These are phyloP conservation scores for Nothobranchius furzeri DNA, from an alignment of 2,113 vertebrate genomes.

Conservation along the genomic window DNA sequence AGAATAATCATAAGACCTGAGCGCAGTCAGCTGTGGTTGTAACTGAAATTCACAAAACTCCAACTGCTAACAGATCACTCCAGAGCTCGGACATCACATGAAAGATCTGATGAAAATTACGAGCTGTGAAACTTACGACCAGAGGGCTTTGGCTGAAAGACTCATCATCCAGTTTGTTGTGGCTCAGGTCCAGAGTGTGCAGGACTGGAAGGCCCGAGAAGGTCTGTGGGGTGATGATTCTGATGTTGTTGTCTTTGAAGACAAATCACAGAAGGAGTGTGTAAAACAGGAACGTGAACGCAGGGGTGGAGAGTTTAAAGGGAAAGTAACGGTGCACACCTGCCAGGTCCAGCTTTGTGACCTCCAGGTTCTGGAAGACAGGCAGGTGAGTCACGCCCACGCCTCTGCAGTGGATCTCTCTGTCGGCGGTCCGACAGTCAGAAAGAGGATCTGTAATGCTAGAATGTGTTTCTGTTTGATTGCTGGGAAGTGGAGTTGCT, in stretches of 20 bases:
- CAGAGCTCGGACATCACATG: too few relatives aligned
- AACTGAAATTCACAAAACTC: too few relatives aligned
- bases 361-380: slow-evolving; percentile 68
- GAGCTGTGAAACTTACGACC: slow-evolving; percentile 57
- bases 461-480: slow-evolving; percentile 47
- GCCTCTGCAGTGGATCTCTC: slow-evolving; percentile 73
- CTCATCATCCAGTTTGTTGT: slow-evolving; percentile 76
- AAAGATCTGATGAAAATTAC: too few relatives aligned
- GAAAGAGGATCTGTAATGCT: slow-evolving; percentile 57
- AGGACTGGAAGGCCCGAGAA: slow-evolving; percentile 78
- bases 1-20: too few relatives aligned
- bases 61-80: too few relatives aligned
- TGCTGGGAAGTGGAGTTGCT: slow-evolving; percentile 50
- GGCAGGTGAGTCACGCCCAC: slow-evolving; percentile 76
- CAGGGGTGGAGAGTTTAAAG: too few relatives aligned
- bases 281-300: too few relatives aligned
- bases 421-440: slow-evolving; percentile 70
- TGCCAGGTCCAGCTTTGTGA: slow-evolving; percentile 80
- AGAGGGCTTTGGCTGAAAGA: slow-evolving; percentile 72
- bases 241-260: slow-evolving; percentile 80
- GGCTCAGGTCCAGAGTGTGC: slow-evolving; percentile 81
- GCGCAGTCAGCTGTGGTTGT: too few relatives aligned
- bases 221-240: slow-evolving; percentile 53
- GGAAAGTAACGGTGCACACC: slow-evolving; percentile 61
- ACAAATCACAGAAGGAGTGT: slow-evolving; percentile 10